A percentile compares a stretch with the other conserved stretches of the same genome.
phyloP scores from a whole-genome alignment of 2,113 vertebrate species.

The Sarotherodon lohbergeri region DNA sequence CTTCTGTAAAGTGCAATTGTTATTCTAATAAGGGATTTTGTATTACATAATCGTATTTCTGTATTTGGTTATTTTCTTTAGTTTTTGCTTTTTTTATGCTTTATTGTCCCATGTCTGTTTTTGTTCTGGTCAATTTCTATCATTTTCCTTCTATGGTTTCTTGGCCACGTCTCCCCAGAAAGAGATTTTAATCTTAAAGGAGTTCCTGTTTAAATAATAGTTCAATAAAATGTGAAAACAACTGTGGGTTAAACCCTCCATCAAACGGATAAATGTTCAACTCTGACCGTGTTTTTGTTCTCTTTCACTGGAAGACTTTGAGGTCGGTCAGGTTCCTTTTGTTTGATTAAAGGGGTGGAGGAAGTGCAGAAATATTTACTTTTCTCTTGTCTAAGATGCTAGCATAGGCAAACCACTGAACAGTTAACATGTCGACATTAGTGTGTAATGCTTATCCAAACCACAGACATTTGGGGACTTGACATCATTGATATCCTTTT shows the following conservation, averaged over 20 bases:
- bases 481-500: background rate
- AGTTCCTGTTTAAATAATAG: background rate
- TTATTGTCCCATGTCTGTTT: background rate
- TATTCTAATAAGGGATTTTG: background rate
- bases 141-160: background rate
- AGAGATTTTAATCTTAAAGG: background rate
- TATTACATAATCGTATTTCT: background rate
- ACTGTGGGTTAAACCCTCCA: background rate
- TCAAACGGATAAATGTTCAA: background rate
- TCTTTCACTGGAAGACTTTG: background rate
- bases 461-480: background rate
- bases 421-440: background rate
- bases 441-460: background rate
- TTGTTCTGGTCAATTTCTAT: background rate
- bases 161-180: rapidly evolving
- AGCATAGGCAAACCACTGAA: background rate
- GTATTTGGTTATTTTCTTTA: background rate
- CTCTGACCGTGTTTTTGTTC: background rate
- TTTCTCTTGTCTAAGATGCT: background rate
- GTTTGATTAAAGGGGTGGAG: background rate
- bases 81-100: background rate
- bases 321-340: background rate
- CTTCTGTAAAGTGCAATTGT: background rate
- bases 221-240: background rate
- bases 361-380: background rate